Percentiles rank a stretch among this genome's conserved stretches.
Conservation (phyloP, 2,888 invertebrate species). For the Acronicta psi region DNA sequence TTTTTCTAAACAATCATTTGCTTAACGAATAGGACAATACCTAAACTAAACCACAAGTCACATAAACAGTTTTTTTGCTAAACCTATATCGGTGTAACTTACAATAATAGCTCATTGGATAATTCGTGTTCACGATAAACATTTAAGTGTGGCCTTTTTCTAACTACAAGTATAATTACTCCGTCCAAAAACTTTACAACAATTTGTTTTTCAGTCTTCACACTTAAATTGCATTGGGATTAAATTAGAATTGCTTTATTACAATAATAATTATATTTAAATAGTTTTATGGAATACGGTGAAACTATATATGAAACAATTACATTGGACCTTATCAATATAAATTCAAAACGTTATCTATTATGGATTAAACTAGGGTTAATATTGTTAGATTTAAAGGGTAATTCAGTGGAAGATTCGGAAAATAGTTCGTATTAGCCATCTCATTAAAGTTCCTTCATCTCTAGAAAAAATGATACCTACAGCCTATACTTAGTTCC, state of each 20-base stretch:
- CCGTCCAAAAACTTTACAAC: slow-evolving; percentile 55
- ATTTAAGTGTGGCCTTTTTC: slow-evolving; percentile 59
- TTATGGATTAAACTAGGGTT: slow-evolving; percentile 26
- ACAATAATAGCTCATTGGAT: slow-evolving; percentile 66
- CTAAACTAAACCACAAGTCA: slow-evolving; percentile 47
- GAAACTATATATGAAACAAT: slow-evolving; percentile 35
- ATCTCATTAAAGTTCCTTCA: slow-evolving; percentile 19
- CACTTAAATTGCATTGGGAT: slow-evolving; percentile 57
- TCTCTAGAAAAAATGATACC: slow-evolving; percentile 26
- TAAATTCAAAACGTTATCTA: slow-evolving; percentile 32
- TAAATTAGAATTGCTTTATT: slow-evolving; percentile 36
- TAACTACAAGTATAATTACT: slow-evolving; percentile 63
- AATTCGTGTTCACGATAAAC: slow-evolving; percentile 67
- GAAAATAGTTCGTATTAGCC: slow-evolving; percentile 11
- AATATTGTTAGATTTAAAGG: slow-evolving; percentile 16
- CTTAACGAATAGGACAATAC: slow-evolving; percentile 35
- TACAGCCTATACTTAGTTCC: slow-evolving; percentile 9
- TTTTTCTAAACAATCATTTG: slow-evolving; percentile 52
- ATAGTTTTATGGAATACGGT: slow-evolving; percentile 22
- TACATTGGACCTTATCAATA: slow-evolving; percentile 46
- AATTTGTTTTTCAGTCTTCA: slow-evolving; percentile 58
- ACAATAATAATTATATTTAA: slow-evolving; percentile 17
- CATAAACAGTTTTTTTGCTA: slow-evolving; percentile 50
- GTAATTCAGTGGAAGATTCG: slow-evolving; percentile 29
- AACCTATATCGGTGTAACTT: slow-evolving; percentile 65